Evolutionary conservation across 2,888 invertebrate genomes (phyloP), one percentile per base, ranked within the genome.

Genomic region (Dasysyrphus albostriatus): DNA sequence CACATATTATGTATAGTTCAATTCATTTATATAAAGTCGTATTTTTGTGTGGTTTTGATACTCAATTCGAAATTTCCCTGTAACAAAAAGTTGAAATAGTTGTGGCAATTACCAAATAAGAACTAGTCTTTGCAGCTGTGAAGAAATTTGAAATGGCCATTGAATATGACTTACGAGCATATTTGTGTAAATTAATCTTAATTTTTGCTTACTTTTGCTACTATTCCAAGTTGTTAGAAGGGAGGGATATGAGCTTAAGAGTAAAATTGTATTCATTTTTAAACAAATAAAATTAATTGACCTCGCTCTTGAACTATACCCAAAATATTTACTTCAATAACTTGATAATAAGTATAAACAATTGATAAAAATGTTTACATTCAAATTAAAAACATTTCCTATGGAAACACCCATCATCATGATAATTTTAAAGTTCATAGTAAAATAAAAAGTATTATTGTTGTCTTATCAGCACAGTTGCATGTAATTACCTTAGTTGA

Each of bases 351-450:
- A 47, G 47, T 47, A 6, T 47, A 51, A 51, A 24, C 24, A 51
- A 24, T 24, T 51, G 51, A 51, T 51, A 24, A 51, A 24, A 49
- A 49, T 51, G 24, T 51, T 51, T 12, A 10, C 51, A 51, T 51
- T 51, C 1, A 12, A 24, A 24, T 51, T 51, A 14, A 24, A 51
- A 51, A 51, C 12, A 24, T 51, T 51, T 10, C 51, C 24, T 24
- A 51, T 24, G 6, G 51, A 19, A 19, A 24, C 10, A 49, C 19
- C 24, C 24, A 24, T 24, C 49, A 24, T 49, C 12, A 49, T 49
- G 19, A 16, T 16, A 5, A 32, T 32, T 6, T 32, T 32, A 5
- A 32, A 32, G 6, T 32, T 32, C 7, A 24, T 24, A 24, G 51
- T 2, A 24, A 51, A 12, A 24, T 12, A 24, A 51, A 51, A 24